phyloP scores from a whole-genome alignment of 1,140 invertebrate species.

The Portunus trituberculatus region DNA sequence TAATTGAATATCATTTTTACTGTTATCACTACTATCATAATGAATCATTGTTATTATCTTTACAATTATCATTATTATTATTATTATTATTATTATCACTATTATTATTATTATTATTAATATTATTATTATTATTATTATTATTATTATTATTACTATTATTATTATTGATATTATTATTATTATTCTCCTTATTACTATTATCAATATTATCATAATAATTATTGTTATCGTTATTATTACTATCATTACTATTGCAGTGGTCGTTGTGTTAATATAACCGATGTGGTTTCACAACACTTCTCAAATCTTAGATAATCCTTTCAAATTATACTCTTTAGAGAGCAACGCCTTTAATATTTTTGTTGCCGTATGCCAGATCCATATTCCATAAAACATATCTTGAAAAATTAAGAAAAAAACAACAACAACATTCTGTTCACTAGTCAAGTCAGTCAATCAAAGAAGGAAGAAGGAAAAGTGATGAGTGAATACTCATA shows the following conservation, averaged over 20 bases:
- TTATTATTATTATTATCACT: not conserved
- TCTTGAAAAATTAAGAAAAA: no score
- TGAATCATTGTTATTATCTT: not conserved
- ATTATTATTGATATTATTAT: not conserved
- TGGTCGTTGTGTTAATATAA: no score
- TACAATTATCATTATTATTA: not conserved
- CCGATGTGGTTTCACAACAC: no score
- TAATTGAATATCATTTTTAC: not conserved
- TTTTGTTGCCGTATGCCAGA: no score
- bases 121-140: not conserved
- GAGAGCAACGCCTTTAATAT: no score
- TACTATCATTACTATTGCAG: not conserved
- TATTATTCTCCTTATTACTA: not conserved
- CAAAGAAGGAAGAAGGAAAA: no score
- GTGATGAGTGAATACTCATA: no score
- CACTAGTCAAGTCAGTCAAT: no score
- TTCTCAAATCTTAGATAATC: no score
- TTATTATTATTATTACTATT: not conserved
- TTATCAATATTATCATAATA: not conserved
- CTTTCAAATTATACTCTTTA: no score
- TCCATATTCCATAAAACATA: no score
- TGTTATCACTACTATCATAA: not conserved
- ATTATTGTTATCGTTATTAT: not conserved
- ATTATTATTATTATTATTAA: not conserved
- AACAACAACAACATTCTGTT: no score